Percentiles rank a stretch among this genome's conserved stretches.
Evolutionary conservation across 2,113 vertebrate species (phyloP).

Genomic region (Clupea harengus): DNA sequence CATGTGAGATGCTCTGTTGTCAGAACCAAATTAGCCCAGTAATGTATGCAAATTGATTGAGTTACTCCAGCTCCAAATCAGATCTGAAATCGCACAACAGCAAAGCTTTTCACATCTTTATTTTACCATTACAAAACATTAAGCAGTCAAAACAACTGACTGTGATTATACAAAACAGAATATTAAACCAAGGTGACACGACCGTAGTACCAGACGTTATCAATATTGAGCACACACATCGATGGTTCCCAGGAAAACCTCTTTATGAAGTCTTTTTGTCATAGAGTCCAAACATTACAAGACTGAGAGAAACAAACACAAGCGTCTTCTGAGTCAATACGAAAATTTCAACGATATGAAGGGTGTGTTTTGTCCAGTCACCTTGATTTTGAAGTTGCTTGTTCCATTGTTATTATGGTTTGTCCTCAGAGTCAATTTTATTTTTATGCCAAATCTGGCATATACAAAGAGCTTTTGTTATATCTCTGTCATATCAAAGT

Average conservation of each 20-base stretch:
- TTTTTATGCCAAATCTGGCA: too few species aligned
- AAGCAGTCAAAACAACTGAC: neutral
- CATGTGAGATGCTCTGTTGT: neutral
- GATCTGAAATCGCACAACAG: constrained; percentile 1
- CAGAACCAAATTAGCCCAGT: constrained; percentile 12
- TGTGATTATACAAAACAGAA: neutral
- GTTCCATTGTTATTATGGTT: too few species aligned
- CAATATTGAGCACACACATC: neutral
- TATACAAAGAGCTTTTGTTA: too few species aligned
- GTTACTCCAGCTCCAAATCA: constrained; percentile 8
- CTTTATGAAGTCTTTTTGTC: neutral
- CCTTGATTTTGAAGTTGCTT: too few species aligned
- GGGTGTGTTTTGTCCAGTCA: too few species aligned
- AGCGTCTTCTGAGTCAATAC: too few species aligned
- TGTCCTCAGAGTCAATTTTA: too few species aligned
- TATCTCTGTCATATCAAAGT: too few species aligned
- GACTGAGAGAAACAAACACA: neutral
- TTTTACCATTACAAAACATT: neutral
- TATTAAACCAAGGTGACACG: neutral
- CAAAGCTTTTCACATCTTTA: neutral
- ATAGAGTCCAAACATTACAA: neutral
- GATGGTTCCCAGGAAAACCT: neutral
- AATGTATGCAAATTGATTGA: constrained; percentile 20
- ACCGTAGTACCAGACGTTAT: neutral
- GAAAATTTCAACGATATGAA: too few species aligned